Conservation (phyloP, 2,888 invertebrate genomes). For the Dimorphilus gyrociliatus region DNA sequence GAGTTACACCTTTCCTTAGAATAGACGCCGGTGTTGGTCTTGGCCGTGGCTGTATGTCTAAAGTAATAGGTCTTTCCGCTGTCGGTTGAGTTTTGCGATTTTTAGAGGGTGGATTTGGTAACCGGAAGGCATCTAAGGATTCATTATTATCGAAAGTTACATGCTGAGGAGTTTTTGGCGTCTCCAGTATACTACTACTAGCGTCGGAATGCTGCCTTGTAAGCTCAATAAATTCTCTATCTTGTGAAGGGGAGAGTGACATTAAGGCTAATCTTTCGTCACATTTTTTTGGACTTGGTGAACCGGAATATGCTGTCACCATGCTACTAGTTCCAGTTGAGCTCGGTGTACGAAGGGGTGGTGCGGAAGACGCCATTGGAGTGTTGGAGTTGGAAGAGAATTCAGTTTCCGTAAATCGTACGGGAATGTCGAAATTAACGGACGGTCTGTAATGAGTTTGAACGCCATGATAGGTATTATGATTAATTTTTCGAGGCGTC, state of each 20-base stretch:
- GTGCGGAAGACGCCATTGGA: slow-evolving; percentile 2
- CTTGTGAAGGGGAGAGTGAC: slow-evolving; percentile 9
- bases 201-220: slow-evolving; percentile 24
- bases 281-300: too few relatives aligned
- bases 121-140: too few relatives aligned
- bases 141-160: too few relatives aligned
- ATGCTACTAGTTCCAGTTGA: too few relatives aligned
- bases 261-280: slow-evolving; percentile 6
- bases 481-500: too few relatives aligned
- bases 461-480: slow-evolving; percentile 72
- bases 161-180: slow-evolving; percentile 15
- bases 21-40: slow-evolving; percentile 11
- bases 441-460: slow-evolving; percentile 46
- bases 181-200: slow-evolving; percentile 22
- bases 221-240: slow-evolving; percentile 13
- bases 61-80: slow-evolving; percentile 47
- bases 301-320: too few relatives aligned
- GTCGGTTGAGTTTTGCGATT: slow-evolving; percentile 17
- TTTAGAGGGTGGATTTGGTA: slow-evolving; percentile 18
- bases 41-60: slow-evolving; percentile 48
- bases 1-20: slow-evolving; percentile 9
- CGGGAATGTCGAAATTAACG: slow-evolving; percentile 23
- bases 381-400: slow-evolving; percentile 4
- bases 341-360: too few relatives aligned
- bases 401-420: slow-evolving; percentile 18